Evolutionary conservation across 2,888 invertebrate genomes (phyloP).

Genomic region (Microctonus hyperodae): DNA sequence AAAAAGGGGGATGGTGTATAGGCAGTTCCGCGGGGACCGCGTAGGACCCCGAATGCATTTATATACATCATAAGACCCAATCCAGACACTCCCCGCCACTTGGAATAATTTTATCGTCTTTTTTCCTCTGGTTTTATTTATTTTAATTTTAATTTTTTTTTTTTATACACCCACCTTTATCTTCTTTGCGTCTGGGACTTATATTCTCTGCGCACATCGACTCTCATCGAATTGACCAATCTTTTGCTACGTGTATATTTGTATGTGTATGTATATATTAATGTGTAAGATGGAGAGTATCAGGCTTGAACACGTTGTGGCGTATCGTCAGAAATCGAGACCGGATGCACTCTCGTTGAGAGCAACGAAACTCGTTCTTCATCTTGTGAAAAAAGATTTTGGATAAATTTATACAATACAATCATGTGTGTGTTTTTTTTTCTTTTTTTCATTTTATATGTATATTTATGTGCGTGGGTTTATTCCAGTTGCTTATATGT

Average conservation of each 20-base stretch:
- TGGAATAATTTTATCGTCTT: constrained; percentile 11
- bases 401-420: not conserved
- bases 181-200: constrained; percentile 9
- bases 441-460: constrained; percentile 7
- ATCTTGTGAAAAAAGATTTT: not conserved
- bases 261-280: not conserved
- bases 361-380: not conserved
- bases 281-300: not conserved
- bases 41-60: not conserved
- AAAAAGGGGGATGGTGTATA: constrained; percentile 17
- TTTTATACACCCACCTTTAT: not conserved
- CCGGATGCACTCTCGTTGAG: constrained; percentile 27
- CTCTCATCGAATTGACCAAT: constrained; percentile 29
- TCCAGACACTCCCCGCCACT: constrained; percentile 19
- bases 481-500: not conserved
- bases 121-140: constrained; percentile 32
- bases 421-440: not conserved
- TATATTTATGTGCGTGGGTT: constrained; percentile 7
- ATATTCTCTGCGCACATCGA: constrained; percentile 21
- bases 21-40: constrained; percentile 9
- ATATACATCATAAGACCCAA: not conserved
- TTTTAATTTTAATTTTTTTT: not conserved
- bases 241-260: not conserved
- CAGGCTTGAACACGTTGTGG: constrained; percentile 9
- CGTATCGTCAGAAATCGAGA: constrained; percentile 20